phyloP scores from a whole-genome alignment of 2,888 invertebrate genomes.

The Napeogenes sylphis region DNA sequence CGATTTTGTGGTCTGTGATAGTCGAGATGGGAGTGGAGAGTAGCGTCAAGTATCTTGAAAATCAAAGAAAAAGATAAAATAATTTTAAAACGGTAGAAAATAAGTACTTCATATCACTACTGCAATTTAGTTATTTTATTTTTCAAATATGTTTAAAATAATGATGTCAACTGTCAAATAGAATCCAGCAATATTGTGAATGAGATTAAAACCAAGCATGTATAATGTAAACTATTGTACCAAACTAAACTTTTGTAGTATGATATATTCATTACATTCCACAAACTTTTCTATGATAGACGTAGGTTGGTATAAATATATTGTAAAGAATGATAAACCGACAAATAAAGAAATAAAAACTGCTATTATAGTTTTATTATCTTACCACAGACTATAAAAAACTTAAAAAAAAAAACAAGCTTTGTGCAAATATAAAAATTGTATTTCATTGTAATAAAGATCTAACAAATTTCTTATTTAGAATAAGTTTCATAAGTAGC shows the following conservation, averaged over 20 bases:
- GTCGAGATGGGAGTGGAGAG: slow-evolving; percentile 9
- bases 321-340: slow-evolving; percentile 43
- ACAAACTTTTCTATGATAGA: slow-evolving; percentile 40
- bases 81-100: neutral
- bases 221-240: slow-evolving; percentile 28
- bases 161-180: neutral
- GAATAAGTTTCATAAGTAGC: slow-evolving; percentile 40
- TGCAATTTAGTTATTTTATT: slow-evolving; percentile 4
- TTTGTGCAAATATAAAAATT: slow-evolving; percentile 48
- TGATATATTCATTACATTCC: slow-evolving; percentile 62
- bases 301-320: slow-evolving; percentile 39
- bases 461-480: slow-evolving; percentile 45
- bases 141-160: neutral
- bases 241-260: slow-evolving; percentile 41
- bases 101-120: neutral
- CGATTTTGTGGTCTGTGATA: slow-evolving; percentile 65
- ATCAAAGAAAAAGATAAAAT: neutral
- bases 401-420: slow-evolving; percentile 35
- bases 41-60: slow-evolving; percentile 9
- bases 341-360: slow-evolving; percentile 31
- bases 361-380: slow-evolving; percentile 27
- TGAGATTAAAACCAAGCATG: slow-evolving; percentile 43
- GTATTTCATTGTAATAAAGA: slow-evolving; percentile 53
- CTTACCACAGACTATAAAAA: slow-evolving; percentile 22
- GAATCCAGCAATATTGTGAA: slow-evolving; percentile 32